Evolutionary conservation across 2,888 invertebrate genomes (phyloP).

Genomic region (Ganaspis brasiliensis): DNA sequence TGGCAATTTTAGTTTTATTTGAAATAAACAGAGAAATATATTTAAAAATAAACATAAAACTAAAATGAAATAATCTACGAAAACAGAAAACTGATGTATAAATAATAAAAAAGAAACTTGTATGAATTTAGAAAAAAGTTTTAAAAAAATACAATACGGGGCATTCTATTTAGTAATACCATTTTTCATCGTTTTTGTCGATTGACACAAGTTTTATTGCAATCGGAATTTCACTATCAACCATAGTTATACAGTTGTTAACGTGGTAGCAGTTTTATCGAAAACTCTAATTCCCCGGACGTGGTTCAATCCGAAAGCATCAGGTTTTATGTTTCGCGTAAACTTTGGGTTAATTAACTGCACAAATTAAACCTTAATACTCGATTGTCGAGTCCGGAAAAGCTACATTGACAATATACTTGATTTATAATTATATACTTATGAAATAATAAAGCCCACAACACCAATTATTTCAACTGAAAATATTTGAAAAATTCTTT

Average conservation of each 20-base stretch:
- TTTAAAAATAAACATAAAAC: no score
- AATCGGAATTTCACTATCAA: slow-evolving; percentile 52
- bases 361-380: slow-evolving; percentile 40
- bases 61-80: no score
- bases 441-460: not conserved
- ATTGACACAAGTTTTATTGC: slow-evolving; percentile 50
- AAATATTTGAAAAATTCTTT: no score
- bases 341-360: slow-evolving; percentile 34
- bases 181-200: slow-evolving; percentile 6
- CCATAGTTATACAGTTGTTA: slow-evolving; percentile 54
- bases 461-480: no score
- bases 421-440: slow-evolving; percentile 5
- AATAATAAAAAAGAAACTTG: no score
- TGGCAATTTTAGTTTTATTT: no score
- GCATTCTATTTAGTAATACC: no score
- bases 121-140: no score
- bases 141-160: no score
- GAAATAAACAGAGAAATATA: no score
- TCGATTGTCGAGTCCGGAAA: slow-evolving; percentile 11
- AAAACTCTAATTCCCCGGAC: slow-evolving; percentile 41
- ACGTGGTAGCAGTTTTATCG: slow-evolving; percentile 46
- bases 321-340: slow-evolving; percentile 38
- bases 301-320: slow-evolving; percentile 42
- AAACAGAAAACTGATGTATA: no score
- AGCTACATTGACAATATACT: slow-evolving; percentile 11